Base-by-base conservation (phyloP, 1,140 invertebrate species). In the Pissodes strobi region DNA sequence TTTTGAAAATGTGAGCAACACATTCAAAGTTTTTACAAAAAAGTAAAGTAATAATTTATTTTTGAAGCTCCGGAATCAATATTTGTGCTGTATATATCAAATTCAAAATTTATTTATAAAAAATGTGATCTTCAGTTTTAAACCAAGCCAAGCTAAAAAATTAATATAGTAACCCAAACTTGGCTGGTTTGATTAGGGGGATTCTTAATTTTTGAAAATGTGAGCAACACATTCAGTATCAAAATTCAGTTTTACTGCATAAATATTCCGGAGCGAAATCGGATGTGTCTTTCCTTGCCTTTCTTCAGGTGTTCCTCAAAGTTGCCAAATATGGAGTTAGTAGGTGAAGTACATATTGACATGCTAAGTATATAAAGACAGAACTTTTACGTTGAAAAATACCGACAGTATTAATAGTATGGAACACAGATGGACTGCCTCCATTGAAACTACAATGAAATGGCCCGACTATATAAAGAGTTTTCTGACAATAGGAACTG, bases 401-500 rank as follows among this genome's bases (percentile, higher is more conserved):
- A 9, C 2, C 10, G 18, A 49, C 0, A 22, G 9, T 30, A 22
- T n/a, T 9, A 13, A 3, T 25, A 25, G 10, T 15, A 13, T 1
- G 1, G 46, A 27, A 0, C 13, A 49, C 12, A 49, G n/a, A n/a
- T 51, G 49, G 3, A 38, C 4, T 9, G 46, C 57, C 2, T 27
- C 45, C 1, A 18, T 60, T 10, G 23, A 25, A 27, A 39, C 15
- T 9, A n/a, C 19, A 13, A 22, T 49, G 9, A 60, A 38, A 5
- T 48, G 45, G 18, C 18, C 43, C 2, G 15, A 34, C 4, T 25
- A 10, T 15, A 34, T 49, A 21, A 60, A 22, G 2, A 34, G 30
- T 17, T 48, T 48, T 21, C 17, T 59, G 17, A 59, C 43, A 18
- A 39, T 59, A 10, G 56, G 43, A 8, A 34, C 8, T 30, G 23